Base-by-base conservation (phyloP, 2,797 vertebrate species). In the Microcaecilia unicolor region DNA sequence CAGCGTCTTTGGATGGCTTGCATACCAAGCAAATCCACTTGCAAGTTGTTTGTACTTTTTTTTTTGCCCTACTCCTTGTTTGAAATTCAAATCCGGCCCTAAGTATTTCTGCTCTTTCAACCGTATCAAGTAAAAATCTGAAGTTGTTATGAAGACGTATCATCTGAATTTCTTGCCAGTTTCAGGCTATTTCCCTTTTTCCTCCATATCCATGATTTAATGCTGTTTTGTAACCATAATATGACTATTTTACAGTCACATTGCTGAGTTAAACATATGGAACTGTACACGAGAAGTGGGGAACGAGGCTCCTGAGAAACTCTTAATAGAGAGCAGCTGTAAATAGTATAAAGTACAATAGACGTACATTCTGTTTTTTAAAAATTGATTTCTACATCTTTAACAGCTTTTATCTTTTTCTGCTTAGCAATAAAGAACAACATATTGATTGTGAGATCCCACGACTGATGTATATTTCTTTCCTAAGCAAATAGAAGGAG, bases 241-340 rank as follows among this genome's bases (percentile, higher is more conserved):
- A 37, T 50, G n/a, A n/a, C n/a, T n/a, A n/a, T n/a, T n/a, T n/a
- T 55, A 27, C 12, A 44, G 53, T 41, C 51, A 45, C 18, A 43
- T 31, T 34, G 37, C 50, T 39, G 58, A 62, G 44, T 31, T 67
- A 64, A 72, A 65, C 51, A 55, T 54, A 57, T 4, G 29, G 50
- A 53, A 48, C 44, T 46, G 12, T 27, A 48, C 22, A 39, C 37
- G 41, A 62, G 51, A 22, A 58, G 48, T 28, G n/a, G 35, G 25
- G 49, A 70, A 80, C 41, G 41, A 50, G 51, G 43, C 67, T 67
- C 70, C 30, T 48, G 72, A 70, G 68, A 52, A 56, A n/a, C 44
- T 52, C 52, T 29, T 55, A 61, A 77, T 43, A 56, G 59, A 71
- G 64, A 67, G 58, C 59, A 70, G 69, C 67, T 74, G 61, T 70